phyloP scores from a whole-genome alignment of 2,888 invertebrate species.

The Coelopa pilipes region DNA sequence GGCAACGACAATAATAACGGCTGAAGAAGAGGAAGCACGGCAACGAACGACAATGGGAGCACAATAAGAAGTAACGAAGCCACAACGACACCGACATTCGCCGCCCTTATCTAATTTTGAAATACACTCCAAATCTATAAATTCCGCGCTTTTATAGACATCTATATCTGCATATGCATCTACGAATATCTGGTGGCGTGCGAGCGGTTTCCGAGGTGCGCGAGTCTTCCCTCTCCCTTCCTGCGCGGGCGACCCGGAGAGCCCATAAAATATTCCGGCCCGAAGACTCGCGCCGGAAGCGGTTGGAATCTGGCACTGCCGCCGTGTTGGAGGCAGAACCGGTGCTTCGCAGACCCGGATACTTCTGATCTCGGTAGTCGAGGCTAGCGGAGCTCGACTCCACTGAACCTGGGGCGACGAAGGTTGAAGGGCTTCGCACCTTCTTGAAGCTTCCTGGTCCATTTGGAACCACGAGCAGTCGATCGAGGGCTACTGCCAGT shows the following conservation, averaged over 20 bases:
- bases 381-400: no score
- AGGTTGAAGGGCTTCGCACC: background rate
- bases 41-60: conserved; percentile 33
- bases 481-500: no score
- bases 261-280: conserved; percentile 42
- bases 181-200: conserved; percentile 4
- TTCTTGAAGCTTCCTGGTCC: background rate
- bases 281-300: no score
- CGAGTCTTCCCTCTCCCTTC: background rate
- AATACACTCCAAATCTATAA: conserved; percentile 47
- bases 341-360: background rate
- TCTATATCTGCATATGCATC: conserved; percentile 31
- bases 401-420: no score
- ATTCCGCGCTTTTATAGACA: conserved; percentile 47
- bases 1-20: conserved; percentile 17
- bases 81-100: conserved; percentile 33
- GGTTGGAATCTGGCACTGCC: no score
- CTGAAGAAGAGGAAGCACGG: no score
- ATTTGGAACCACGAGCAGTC: no score
- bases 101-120: conserved; percentile 49
- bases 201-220: background rate
- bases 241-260: conserved; percentile 35
- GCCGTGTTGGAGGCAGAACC: no score
- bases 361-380: background rate
- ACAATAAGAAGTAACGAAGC: conserved; percentile 20